Evolutionary conservation across 2,113 vertebrate species (phyloP), one percentile per base, ranked within the genome.

Genomic region (Choloepus hoffmanni): DNA sequence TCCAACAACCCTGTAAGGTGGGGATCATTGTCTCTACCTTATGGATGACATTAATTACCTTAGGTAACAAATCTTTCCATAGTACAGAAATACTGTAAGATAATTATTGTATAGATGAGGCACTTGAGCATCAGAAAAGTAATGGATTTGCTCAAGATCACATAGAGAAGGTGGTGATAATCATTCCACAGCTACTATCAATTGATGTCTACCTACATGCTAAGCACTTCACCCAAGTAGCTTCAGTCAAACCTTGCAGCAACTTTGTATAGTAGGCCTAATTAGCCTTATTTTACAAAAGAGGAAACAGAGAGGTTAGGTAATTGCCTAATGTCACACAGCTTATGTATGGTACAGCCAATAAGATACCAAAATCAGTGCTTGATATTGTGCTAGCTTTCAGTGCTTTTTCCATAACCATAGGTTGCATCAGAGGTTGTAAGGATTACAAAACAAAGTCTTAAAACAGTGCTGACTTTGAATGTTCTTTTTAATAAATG

Each of bases 1-100:
- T 89, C 16, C 28, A 94, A 67, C 33, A 92, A 5, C 40, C 15
- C 40, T 95, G 4, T 73, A 62, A 76, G 7, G n/a, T 40, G 0
- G 19, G 26, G 50, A 70, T 89, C 23, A 74, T 83, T 89, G 36
- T 40, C 40, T 89, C 88, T 77, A 78, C 48, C 62, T 65, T 85
- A 89, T 0, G 19, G n/a, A 78, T 81, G 40, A 63, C 21, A 76
- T 55, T 55, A 84, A 28, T 89, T 83, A 72, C 24, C 53, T 88
- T 88, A 72, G n/a, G 18, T 83, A 67, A 76, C 14, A 89, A 93
- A 72, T 55, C 7, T 36, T 84, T 74, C 12, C 50, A 77, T 89
- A 77, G 81, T 84, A 72, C 33, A 74, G 74, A 92, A 92, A 93
- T 7, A 50, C 73, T 65, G 63, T 78, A 74, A 90, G 45, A n/a